phyloP scores from a whole-genome alignment of 1,140 invertebrate species.

The Armadillidium nasatum region DNA sequence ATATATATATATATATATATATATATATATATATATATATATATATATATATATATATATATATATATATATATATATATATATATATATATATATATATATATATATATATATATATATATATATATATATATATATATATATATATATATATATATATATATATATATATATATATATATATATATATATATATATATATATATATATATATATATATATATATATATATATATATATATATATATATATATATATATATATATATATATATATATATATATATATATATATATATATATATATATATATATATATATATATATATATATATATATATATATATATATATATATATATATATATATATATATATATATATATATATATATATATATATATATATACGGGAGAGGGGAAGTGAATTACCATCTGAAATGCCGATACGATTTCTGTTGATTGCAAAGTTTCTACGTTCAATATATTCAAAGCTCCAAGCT shows the following conservation, averaged over 20 bases:
- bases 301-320: not conserved
- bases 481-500: conserved; percentile 37
- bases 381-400: not conserved
- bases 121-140: too few species aligned
- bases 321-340: not conserved
- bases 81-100: too few species aligned
- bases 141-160: too few species aligned
- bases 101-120: too few species aligned
- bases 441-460: conserved; percentile 24
- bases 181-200: too few species aligned
- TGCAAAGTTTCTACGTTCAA: conserved; percentile 37
- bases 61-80: too few species aligned
- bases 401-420: not conserved
- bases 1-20: too few species aligned
- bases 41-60: too few species aligned
- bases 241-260: not conserved
- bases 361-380: not conserved
- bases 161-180: too few species aligned
- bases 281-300: not conserved
- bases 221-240: too few species aligned
- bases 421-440: conserved; percentile 40
- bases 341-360: not conserved
- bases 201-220: too few species aligned
- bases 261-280: not conserved
- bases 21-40: too few species aligned